Evolutionary conservation across 2,797 vertebrate species (phyloP).

Genomic region (Sebastes iracundus): DNA sequence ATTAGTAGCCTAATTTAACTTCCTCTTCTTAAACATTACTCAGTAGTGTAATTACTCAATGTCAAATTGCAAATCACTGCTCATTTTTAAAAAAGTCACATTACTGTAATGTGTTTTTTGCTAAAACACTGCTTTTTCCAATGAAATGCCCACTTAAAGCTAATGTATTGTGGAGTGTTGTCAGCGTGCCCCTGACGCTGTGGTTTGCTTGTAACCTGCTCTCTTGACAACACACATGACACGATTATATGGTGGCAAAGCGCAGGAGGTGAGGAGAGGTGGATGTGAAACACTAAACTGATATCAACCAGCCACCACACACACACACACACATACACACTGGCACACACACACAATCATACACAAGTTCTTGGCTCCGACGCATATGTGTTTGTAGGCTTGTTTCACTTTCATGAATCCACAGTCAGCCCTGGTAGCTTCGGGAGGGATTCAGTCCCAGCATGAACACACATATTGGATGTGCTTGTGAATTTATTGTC

Average conservation of each 20-base stretch:
- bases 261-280: background rate
- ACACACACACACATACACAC: too few relatives aligned
- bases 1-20: background rate
- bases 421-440: background rate
- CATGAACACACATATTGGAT: background rate
- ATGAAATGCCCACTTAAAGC: too few relatives aligned
- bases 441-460: background rate
- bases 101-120: background rate
- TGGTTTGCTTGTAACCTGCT: background rate
- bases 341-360: background rate
- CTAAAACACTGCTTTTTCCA: background rate
- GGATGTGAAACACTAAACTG: constrained; percentile 21
- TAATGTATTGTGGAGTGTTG: too few relatives aligned
- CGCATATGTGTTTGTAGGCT: background rate
- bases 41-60: too few relatives aligned
- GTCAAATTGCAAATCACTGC: too few relatives aligned
- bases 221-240: constrained; percentile 21
- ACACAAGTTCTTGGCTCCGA: background rate
- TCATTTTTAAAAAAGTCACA: background rate
- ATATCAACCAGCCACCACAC: constrained; percentile 5
- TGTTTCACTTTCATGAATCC: background rate
- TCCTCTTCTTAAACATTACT: too few relatives aligned
- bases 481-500: background rate
- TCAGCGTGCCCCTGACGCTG: background rate
- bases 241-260: background rate